Conservation (phyloP, 2,888 invertebrate species). For the Nycteola revayana region DNA sequence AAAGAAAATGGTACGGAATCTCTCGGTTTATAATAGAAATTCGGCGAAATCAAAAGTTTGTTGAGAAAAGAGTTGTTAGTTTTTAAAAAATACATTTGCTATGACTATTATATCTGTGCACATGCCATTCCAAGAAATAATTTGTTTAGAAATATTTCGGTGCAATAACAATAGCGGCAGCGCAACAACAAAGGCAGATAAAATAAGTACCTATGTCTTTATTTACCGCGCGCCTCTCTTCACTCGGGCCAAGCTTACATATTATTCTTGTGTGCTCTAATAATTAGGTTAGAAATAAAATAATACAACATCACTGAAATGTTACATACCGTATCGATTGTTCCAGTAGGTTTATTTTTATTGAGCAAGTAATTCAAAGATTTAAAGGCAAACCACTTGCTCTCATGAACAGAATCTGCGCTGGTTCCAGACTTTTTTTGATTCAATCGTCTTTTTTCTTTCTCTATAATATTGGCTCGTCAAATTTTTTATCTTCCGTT, state of each 20-base stretch:
- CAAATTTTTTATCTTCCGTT: slow-evolving; percentile 10
- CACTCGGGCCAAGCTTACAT: slow-evolving; percentile 9
- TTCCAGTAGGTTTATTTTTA: slow-evolving; percentile 7
- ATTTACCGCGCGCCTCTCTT: slow-evolving; percentile 11
- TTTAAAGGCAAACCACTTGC: slow-evolving; percentile 11
- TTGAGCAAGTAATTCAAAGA: slow-evolving; percentile 7
- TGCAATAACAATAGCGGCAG: slow-evolving; percentile 9
- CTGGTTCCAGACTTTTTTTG: slow-evolving; percentile 7
- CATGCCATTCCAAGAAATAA: slow-evolving; percentile 10
- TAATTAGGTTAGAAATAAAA: slow-evolving; percentile 8
- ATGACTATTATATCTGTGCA: slow-evolving; percentile 11
- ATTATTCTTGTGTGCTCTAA: slow-evolving; percentile 7
- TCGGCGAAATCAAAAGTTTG: slow-evolving; percentile 11
- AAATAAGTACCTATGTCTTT: slow-evolving; percentile 10
- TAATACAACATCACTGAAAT: slow-evolving; percentile 6
- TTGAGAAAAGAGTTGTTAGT: slow-evolving; percentile 12
- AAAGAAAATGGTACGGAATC: slow-evolving; percentile 1
- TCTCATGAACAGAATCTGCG: slow-evolving; percentile 4
- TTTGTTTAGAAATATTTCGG: slow-evolving; percentile 10
- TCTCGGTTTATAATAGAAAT: slow-evolving; percentile 9
- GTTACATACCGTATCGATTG: slow-evolving; percentile 6
- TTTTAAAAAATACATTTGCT: slow-evolving; percentile 11
- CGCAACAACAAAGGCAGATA: slow-evolving; percentile 10
- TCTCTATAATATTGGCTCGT: too few species aligned
- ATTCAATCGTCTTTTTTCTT: slow-evolving; percentile 6